Percentiles rank a stretch among this genome's conserved stretches.
phyloP scores from a whole-genome alignment of 2,113 vertebrate species.

The Rhinopomastus cyanomelas region DNA sequence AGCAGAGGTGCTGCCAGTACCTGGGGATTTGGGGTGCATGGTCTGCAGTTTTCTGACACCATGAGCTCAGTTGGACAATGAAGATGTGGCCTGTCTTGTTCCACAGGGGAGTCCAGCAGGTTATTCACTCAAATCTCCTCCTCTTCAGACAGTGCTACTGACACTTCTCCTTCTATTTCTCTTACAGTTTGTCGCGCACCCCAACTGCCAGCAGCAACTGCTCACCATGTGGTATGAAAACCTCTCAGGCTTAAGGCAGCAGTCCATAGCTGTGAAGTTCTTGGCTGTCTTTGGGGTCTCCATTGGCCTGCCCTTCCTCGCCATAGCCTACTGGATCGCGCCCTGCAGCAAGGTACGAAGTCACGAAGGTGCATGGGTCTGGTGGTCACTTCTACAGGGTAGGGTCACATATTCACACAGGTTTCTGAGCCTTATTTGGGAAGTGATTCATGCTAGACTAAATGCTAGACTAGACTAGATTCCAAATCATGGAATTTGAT shows the following conservation, averaged over 20 bases:
- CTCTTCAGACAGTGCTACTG: background rate
- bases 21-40: background rate
- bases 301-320: slow-evolving; percentile 93
- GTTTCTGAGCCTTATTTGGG: background rate
- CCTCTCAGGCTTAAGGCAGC: slow-evolving; percentile 91
- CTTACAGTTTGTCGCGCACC: slow-evolving; percentile 94
- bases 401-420: background rate
- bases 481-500: too few species aligned
- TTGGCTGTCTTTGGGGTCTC: slow-evolving; percentile 93
- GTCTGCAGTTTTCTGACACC: background rate
- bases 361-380: background rate
- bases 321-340: slow-evolving; percentile 95
- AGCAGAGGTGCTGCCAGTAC: background rate
- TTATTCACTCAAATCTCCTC: background rate
- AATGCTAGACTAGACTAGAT: too few species aligned
- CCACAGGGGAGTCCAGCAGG: background rate
- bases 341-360: slow-evolving; percentile 94
- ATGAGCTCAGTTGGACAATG: background rate
- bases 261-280: slow-evolving; percentile 95
- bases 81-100: rapidly evolving
- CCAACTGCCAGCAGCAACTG: slow-evolving; percentile 97
- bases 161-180: slow-evolving; percentile 29
- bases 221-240: slow-evolving; percentile 99
- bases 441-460: background rate
- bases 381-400: background rate